Percentiles rank a stretch among this genome's conserved stretches.
Conservation (phyloP, 2,113 vertebrate genomes). For the Urocitellus parryii region DNA sequence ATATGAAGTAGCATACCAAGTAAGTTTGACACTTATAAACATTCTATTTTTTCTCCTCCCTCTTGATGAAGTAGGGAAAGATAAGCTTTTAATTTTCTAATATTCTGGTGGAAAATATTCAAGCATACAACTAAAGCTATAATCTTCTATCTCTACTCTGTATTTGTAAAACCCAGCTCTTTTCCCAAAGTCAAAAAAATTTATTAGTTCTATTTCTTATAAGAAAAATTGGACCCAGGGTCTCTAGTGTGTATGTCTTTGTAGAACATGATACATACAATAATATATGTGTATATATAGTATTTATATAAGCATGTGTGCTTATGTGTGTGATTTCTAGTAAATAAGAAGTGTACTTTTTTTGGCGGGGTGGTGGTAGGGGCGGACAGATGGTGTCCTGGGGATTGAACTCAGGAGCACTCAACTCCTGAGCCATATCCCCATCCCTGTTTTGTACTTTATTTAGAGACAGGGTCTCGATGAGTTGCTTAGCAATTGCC, state of each 20-base stretch:
- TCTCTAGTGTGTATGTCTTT: neutral
- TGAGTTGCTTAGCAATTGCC: too few species aligned
- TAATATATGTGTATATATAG: neutral
- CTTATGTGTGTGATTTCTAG: neutral
- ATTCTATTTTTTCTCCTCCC: neutral
- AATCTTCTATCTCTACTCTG: neutral
- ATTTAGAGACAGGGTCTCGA: too few species aligned
- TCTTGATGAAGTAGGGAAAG: neutral
- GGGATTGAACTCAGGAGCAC: too few species aligned
- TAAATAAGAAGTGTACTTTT: neutral
- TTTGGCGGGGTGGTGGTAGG: too few species aligned
- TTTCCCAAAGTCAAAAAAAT: neutral
- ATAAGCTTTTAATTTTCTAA: neutral
- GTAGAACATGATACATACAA: neutral
- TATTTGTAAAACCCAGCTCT: neutral
- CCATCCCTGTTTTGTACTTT: too few species aligned
- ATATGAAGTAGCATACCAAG: slow-evolving; percentile 97
- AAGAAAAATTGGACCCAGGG: neutral
- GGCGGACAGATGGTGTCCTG: too few species aligned
- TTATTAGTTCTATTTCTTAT: neutral
- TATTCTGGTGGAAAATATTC: slow-evolving; percentile 7
- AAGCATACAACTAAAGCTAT: neutral
- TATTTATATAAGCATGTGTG: neutral
- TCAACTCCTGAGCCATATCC: too few species aligned
- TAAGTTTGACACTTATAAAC: slow-evolving; percentile 70